Evolutionary conservation across 2,797 vertebrate species (phyloP), one percentile per base, ranked within the genome.

Genomic region (Poeciliopsis turneri): DNA sequence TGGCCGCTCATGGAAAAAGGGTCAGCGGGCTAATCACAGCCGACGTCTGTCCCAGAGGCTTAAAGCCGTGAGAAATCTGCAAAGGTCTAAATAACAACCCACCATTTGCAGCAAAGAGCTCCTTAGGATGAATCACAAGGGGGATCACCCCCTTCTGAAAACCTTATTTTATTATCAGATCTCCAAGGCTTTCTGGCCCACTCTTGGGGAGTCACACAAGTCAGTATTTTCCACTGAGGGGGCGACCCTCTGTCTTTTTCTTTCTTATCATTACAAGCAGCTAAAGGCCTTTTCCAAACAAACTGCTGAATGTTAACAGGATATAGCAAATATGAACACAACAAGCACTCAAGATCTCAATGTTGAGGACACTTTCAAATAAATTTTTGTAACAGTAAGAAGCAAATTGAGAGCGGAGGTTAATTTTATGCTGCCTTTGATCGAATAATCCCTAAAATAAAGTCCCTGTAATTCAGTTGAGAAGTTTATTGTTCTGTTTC

Each of bases 61-160:
- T 80, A 76, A 86, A 93, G 79, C 90, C 93, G 78, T 95, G 95
- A 95, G 95, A 96, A 95, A 87, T 91, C 91, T 78, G 80, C 78
- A 86, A 77, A 89, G 82, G 76, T 69, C 85, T 92, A 92, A 95
- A 74, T 61, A 88, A 89, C 80, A 88, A 76, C 68, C 80, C 76
- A 49, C 78, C 55, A 71, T 80, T 70, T 76, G 78, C 79, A 77
- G 71, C 80, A 70, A 39, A 18, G 82, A 76, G 76, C 79, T 79
- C 80, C 82, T 71, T 30, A 76, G 75, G 70, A 78, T 2, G 2
- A 87, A 75, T 85, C 86, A 84, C 83, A 72, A 73, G 77, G 57
- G 39, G 78, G 82, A 74, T 80, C 71, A 82, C 25, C 15, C 18
- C 75, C 11, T 47, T 81, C 81, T 51, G 41, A 69, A 45, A 77